A percentile compares a stretch with the other conserved stretches of the same genome.
These are phyloP conservation scores for Phoxinus dragarum DNA, from an alignment of 2,797 vertebrate species.

Conservation along the genomic window DNA sequence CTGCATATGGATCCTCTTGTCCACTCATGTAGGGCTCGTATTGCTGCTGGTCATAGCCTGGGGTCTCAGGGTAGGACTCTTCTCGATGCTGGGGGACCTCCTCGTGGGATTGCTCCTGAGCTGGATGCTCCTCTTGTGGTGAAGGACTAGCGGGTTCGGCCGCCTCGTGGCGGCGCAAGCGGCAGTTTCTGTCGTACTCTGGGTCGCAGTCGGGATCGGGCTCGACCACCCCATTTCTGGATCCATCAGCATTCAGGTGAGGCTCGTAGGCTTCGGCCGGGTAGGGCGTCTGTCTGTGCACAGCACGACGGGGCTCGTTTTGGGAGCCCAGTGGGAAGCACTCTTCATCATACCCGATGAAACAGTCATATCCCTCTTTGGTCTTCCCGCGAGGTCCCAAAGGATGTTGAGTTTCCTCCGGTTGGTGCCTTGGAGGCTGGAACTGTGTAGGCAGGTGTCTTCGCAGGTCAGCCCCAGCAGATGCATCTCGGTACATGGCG, in stretches of 20 bases:
- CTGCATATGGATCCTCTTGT: slow-evolving; percentile 79
- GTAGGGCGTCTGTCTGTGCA: slow-evolving; percentile 63
- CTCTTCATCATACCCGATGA: slow-evolving; percentile 80
- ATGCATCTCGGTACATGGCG: slow-evolving; percentile 69
- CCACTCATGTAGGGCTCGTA: slow-evolving; percentile 76
- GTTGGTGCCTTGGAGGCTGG: slow-evolving; percentile 64
- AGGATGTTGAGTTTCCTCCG: slow-evolving; percentile 70
- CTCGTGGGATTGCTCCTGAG: slow-evolving; percentile 56
- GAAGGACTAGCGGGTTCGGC: neutral
- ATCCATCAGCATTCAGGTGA: slow-evolving; percentile 72
- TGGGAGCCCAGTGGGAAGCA: slow-evolving; percentile 72
- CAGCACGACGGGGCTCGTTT: slow-evolving; percentile 64
- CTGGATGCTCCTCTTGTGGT: slow-evolving; percentile 48
- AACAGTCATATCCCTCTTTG: slow-evolving; percentile 84
- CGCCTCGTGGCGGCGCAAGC: slow-evolving; percentile 72
- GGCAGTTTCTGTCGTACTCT: slow-evolving; percentile 79
- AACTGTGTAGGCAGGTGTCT: slow-evolving; percentile 63
- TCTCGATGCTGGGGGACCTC: slow-evolving; percentile 68
- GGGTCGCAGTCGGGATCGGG: slow-evolving; percentile 83
- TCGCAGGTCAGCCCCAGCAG: slow-evolving; percentile 51
- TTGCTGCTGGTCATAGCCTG: slow-evolving; percentile 61
- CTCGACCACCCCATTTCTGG: slow-evolving; percentile 74
- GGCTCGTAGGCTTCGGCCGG: slow-evolving; percentile 76
- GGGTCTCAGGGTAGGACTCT: slow-evolving; percentile 63
- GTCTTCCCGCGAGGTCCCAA: slow-evolving; percentile 82